Conservation (phyloP, 2,888 invertebrate genomes). For the Phaedon cochleariae region DNA sequence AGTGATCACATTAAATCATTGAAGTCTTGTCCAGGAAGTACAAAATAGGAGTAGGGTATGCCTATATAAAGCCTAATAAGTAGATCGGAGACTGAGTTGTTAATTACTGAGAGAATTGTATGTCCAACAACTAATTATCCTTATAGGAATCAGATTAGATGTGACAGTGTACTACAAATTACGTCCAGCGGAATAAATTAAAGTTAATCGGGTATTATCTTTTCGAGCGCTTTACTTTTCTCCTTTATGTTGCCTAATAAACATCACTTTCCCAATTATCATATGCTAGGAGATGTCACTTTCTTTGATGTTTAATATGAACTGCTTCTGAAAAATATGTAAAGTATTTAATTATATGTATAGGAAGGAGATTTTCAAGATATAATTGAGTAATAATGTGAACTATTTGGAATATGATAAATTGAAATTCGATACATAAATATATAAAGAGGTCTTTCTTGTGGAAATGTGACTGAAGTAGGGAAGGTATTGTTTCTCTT, state of each 20-base stretch:
- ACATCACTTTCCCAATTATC: constrained; percentile 49
- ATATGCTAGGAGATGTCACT: constrained; percentile 43
- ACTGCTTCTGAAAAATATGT: too few relatives aligned
- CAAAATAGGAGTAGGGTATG: constrained; percentile 28
- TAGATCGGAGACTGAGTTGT: constrained; percentile 30
- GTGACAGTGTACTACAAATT: constrained; percentile 31
- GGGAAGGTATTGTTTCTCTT: too few relatives aligned
- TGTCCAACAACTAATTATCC: constrained; percentile 35
- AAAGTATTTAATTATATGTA: too few relatives aligned
- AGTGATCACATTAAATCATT: constrained; percentile 8
- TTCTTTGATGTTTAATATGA: constrained; percentile 38
- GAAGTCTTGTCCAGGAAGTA: constrained; percentile 25
- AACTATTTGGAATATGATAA: too few relatives aligned
- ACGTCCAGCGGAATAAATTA: constrained; percentile 33
- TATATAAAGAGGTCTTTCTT: too few relatives aligned
- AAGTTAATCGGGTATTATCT: constrained; percentile 31
- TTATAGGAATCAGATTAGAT: constrained; percentile 29
- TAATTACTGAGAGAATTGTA: constrained; percentile 27
- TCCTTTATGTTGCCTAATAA: constrained; percentile 38
- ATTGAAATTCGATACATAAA: too few relatives aligned
- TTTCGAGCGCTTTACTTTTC: constrained; percentile 31
- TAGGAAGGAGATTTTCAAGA: not conserved
- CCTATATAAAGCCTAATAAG: constrained; percentile 33
- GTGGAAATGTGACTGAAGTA: too few relatives aligned
- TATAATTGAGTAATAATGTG: too few relatives aligned